Conservation (phyloP, 2,797 vertebrate species). For the Enoplosus armatus region DNA sequence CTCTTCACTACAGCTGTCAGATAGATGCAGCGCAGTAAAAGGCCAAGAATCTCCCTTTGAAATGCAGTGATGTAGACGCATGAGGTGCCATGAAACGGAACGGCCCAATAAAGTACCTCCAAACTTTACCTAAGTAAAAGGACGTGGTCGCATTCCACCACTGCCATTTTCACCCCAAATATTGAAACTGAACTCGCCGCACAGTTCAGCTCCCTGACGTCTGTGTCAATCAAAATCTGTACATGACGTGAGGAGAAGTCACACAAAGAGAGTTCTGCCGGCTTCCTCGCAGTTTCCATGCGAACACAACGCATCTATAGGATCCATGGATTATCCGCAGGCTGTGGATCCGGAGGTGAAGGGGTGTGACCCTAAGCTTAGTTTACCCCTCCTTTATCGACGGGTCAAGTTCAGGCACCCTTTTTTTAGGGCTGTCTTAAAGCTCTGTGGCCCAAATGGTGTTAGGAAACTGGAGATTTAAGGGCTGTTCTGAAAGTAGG, state of each 20-base stretch:
- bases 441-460: neutral
- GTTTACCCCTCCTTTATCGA: slow-evolving; percentile 4
- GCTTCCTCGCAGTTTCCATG: slow-evolving; percentile 14
- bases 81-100: neutral
- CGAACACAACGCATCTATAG: slow-evolving; percentile 23
- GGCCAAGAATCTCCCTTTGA: neutral
- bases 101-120: neutral
- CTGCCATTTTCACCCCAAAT: neutral
- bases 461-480: neutral
- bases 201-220: neutral
- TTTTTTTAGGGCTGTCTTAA: neutral
- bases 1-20: neutral
- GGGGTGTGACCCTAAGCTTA: neutral
- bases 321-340: slow-evolving; percentile 54
- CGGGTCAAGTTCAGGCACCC: slow-evolving; percentile 3
- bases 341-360: slow-evolving; percentile 37
- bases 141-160: too few relatives aligned
- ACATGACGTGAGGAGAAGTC: neutral
- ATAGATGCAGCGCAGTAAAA: neutral
- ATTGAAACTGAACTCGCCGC: neutral
- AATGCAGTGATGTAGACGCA: neutral
- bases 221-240: neutral
- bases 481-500: neutral
- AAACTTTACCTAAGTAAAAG: neutral
- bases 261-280: neutral